Percentiles rank a stretch among this genome's conserved stretches.
Evolutionary conservation across 2,113 vertebrate species (phyloP).

Genomic region (Microcebus griseorufus): DNA sequence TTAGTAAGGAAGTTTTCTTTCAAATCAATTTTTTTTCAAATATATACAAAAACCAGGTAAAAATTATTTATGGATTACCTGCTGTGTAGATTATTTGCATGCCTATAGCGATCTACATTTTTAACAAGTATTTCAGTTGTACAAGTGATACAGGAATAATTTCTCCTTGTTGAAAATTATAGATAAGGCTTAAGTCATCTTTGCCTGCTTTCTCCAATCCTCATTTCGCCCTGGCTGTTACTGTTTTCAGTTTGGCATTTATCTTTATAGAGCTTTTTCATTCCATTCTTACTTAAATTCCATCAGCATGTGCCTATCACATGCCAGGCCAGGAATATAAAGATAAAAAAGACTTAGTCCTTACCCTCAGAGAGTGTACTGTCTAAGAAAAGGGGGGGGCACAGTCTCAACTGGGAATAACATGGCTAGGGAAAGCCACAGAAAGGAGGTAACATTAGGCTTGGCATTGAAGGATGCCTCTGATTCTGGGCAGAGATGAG

Average conservation of each 20-base stretch:
- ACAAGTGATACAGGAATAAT: background rate
- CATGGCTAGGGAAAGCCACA: background rate
- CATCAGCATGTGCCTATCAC: background rate
- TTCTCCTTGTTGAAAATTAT: background rate
- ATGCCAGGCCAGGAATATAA: background rate
- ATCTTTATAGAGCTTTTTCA: background rate
- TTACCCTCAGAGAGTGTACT: background rate
- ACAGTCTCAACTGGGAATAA: background rate
- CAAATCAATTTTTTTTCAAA: background rate
- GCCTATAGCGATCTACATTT: background rate
- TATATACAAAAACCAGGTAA: background rate
- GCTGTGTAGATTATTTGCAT: background rate
- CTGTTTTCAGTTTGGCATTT: background rate
- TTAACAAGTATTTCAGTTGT: background rate
- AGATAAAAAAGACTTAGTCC: background rate
- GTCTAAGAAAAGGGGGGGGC: background rate
- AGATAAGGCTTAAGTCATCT: background rate
- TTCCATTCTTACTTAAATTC: background rate
- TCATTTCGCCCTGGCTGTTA: background rate
- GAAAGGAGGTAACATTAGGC: background rate
- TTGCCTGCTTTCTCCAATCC: background rate
- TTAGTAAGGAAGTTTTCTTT: conserved; percentile 35
- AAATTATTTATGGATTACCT: background rate
- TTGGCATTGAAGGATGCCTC: background rate
- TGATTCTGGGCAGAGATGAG: background rate